A percentile compares a stretch with the other conserved stretches of the same genome.
These are phyloP conservation scores for Petrocephalus microphthalmus DNA, from an alignment of 2,113 vertebrate genomes.

Conservation along the genomic window DNA sequence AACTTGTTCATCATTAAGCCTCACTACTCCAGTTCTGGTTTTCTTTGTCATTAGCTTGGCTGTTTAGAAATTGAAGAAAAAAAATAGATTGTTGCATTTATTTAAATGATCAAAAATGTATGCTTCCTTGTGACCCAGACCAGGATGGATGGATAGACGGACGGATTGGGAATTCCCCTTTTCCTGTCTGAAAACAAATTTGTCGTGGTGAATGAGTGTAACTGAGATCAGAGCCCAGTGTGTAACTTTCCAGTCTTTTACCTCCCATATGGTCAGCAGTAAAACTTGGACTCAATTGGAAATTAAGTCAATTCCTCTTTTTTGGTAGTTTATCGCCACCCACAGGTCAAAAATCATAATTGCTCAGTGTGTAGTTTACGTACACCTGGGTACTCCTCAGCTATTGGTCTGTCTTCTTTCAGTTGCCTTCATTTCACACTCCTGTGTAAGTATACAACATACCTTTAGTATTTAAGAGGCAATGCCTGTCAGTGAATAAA, in stretches of 20 bases:
- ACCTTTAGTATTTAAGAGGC: background rate
- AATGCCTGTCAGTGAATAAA: background rate
- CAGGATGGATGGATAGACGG: background rate
- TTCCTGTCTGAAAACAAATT: background rate
- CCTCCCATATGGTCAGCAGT: background rate
- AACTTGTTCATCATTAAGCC: background rate
- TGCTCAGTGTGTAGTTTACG: background rate
- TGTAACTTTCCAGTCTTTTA: background rate
- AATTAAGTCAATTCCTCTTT: background rate
- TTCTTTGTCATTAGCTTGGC: background rate
- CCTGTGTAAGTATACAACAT: background rate
- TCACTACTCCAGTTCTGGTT: background rate
- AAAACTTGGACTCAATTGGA: background rate
- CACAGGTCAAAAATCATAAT: background rate
- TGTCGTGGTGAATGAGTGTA: background rate
- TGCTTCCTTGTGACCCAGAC: background rate
- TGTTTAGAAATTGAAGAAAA: background rate
- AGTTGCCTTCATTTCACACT: background rate
- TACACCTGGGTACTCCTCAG: background rate
- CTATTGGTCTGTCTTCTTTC: background rate
- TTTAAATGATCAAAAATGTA: background rate
- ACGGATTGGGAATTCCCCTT: background rate
- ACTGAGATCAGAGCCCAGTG: background rate
- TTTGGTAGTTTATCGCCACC: background rate
- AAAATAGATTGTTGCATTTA: background rate